Evolutionary conservation across 2,113 vertebrate genomes (phyloP).

Genomic region (Gobius niger): DNA sequence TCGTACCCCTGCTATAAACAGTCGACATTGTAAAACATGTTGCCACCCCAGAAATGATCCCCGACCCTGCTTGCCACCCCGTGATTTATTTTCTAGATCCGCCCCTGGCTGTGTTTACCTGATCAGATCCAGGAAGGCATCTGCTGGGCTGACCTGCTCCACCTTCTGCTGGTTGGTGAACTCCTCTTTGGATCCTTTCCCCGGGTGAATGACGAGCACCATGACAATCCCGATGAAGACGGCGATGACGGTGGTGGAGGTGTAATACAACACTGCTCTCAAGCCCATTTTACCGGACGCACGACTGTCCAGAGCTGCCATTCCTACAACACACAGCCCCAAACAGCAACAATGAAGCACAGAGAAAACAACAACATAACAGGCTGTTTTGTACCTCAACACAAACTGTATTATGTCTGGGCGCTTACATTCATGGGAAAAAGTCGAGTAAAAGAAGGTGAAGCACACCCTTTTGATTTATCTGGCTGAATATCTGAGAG

Average conservation of each 20-base stretch:
- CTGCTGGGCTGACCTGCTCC: constrained; percentile 87
- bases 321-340: constrained; percentile 74
- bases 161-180: constrained; percentile 86
- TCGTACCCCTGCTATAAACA: too few relatives aligned
- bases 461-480: constrained; percentile 46
- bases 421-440: constrained; percentile 46
- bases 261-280: constrained; percentile 93
- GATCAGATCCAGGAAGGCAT: constrained; percentile 96
- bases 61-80: too few relatives aligned
- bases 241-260: constrained; percentile 92
- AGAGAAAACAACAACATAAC: background rate
- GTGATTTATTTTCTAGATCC: too few relatives aligned
- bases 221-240: constrained; percentile 95
- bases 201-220: constrained; percentile 95
- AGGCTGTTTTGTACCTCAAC: background rate
- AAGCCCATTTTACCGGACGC: constrained; percentile 96
- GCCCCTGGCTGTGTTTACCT: constrained; percentile 74
- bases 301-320: constrained; percentile 93
- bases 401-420: background rate
- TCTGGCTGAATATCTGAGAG: constrained; percentile 25
- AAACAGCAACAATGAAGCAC: background rate
- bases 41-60: too few relatives aligned
- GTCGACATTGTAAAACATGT: too few relatives aligned
- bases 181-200: constrained; percentile 90
- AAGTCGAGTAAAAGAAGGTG: constrained; percentile 37